Evolutionary conservation across 2,888 invertebrate genomes (phyloP).

Genomic region (Euplexia lucipara): DNA sequence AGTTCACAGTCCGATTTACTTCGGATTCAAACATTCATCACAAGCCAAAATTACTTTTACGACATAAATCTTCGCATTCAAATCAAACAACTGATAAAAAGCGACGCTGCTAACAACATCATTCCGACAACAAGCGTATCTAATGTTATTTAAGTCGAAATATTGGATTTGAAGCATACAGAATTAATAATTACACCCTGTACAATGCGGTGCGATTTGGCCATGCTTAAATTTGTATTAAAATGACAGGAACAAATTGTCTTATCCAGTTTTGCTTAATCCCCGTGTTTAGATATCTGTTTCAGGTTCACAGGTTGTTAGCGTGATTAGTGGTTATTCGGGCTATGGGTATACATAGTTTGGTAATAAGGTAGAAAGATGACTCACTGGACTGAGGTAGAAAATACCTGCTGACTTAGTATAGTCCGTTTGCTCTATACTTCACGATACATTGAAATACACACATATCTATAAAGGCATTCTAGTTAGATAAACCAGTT

Average conservation of each 20-base stretch:
- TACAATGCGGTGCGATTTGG: conserved; percentile 74
- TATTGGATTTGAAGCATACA: conserved; percentile 87
- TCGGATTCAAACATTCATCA: conserved; percentile 68
- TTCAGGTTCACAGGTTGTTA: conserved; percentile 44
- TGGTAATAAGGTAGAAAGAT: conserved; percentile 13
- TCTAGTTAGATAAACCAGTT: neutral
- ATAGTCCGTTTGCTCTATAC: neutral
- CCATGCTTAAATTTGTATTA: conserved; percentile 59
- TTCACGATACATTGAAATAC: neutral
- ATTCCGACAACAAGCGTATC: conserved; percentile 83
- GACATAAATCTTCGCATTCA: conserved; percentile 78
- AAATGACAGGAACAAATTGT: conserved; percentile 61
- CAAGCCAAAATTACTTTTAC: conserved; percentile 70
- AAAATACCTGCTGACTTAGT: neutral
- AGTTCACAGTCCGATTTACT: conserved; percentile 52
- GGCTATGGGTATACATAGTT: neutral
- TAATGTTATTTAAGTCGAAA: conserved; percentile 82
- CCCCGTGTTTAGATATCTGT: conserved; percentile 57
- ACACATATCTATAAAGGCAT: neutral
- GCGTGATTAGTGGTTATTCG: conserved; percentile 30
- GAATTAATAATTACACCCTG: conserved; percentile 86
- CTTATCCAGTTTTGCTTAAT: conserved; percentile 39
- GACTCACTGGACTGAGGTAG: neutral
- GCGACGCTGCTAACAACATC: conserved; percentile 84
- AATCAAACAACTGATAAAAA: conserved; percentile 82